A percentile compares a stretch with the other conserved stretches of the same genome.
These are phyloP conservation scores for Drosophila takahashii DNA, from an alignment of 1,140 invertebrate species.

Conservation along the genomic window DNA sequence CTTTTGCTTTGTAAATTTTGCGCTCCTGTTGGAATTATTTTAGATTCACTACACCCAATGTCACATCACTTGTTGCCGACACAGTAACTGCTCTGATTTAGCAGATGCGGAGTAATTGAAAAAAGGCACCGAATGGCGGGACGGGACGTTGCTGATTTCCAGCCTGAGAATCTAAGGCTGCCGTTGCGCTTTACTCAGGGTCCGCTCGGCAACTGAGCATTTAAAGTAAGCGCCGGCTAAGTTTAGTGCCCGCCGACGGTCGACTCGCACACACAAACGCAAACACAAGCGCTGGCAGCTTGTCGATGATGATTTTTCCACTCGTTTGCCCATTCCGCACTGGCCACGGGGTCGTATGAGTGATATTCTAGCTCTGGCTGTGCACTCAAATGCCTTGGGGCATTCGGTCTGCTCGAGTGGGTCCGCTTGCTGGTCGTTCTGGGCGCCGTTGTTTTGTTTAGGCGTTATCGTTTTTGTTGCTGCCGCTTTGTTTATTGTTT, in stretches of 20 bases:
- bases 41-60: conserved; percentile 4
- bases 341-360: conserved; percentile 69
- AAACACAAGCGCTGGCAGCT: conserved; percentile 11
- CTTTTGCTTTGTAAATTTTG: conserved; percentile 31
- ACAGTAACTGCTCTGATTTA: conserved; percentile 20
- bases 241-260: conserved; percentile 60
- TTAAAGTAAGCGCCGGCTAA: conserved; percentile 74
- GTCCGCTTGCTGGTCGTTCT: conserved; percentile 68
- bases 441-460: conserved; percentile 79
- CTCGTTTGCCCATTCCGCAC: conserved; percentile 66
- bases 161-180: conserved; percentile 47
- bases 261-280: conserved; percentile 22
- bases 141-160: conserved; percentile 4
- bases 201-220: conserved; percentile 80
- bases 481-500: conserved; percentile 76
- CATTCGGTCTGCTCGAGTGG: conserved; percentile 69
- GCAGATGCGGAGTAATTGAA: conserved; percentile 27
- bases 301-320: conserved; percentile 55
- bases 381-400: conserved; percentile 74
- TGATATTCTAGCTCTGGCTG: conserved; percentile 69
- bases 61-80: conserved; percentile 42
- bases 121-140: conserved; percentile 7
- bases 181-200: conserved; percentile 75
- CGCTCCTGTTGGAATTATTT: conserved; percentile 3
- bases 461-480: conserved; percentile 80